Evolutionary conservation across 2,888 invertebrate genomes (phyloP), one percentile per base, ranked within the genome.

Genomic region (Tinea pellionella): DNA sequence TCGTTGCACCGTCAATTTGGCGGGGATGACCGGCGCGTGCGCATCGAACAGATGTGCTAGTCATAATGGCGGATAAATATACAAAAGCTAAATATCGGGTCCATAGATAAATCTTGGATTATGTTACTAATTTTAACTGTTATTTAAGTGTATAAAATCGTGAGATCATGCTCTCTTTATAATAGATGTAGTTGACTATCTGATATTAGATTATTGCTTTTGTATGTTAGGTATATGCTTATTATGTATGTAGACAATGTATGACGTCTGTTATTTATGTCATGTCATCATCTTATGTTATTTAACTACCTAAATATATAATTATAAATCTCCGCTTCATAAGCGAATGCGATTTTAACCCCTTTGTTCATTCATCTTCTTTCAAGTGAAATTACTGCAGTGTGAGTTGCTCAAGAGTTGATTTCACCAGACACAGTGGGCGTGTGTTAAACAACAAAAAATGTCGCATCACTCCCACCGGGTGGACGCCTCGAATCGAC

Each of bases 381-480:
- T n/a, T n/a, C n/a, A n/a, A n/a, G n/a, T n/a, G n/a, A n/a, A n/a
- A n/a, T n/a, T n/a, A n/a, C n/a, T n/a, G n/a, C n/a, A n/a, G 37
- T 37, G 37, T 37, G 11, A 24, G 53, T 53, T 16, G 13, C 53
- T 53, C 53, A 53, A 53, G 24, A 8, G 24, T 24, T 53, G 16
- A 53, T 18, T 53, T 53, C 24, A 16, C 47, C 15, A 24, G 53
- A 11, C 53, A 53, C 73, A 65, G 80, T 83, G 86, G 86, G 87
- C 86, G 87, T 86, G 78, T 79, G 83, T 75, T 70, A 66, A 63
- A 59, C 65, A 67, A 73, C 73, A 76, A 77, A 78, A 83, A 86
- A 84, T 59, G 41, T 77, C 84, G 83, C 80, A 84, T 84, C 78
- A 86, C 86, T 83, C 86, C 86, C 86, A 85, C 84, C 78, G 69